Percentiles rank a stretch among this genome's conserved stretches.
These are phyloP conservation scores for Augiades crinisus DNA, from an alignment of 2,888 invertebrate genomes.

Conservation along the genomic window DNA sequence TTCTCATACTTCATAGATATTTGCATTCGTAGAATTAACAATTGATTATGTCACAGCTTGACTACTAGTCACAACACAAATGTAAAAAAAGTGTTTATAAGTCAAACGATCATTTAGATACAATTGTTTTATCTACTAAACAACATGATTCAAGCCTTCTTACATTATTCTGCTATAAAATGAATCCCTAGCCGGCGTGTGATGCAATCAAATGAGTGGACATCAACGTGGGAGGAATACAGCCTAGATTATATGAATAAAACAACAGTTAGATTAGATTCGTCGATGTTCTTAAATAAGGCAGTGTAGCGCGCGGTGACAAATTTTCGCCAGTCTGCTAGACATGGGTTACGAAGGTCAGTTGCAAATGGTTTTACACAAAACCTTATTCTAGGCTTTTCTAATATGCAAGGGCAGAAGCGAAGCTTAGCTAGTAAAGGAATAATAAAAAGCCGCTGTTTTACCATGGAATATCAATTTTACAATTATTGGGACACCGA, in stretches of 20 bases:
- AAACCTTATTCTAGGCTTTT: no score
- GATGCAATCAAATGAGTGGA: conserved; percentile 31
- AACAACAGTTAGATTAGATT: conserved; percentile 36
- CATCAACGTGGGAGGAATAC: conserved; percentile 49
- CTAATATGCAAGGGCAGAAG: no score
- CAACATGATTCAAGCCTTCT: neutral
- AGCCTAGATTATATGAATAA: conserved; percentile 49
- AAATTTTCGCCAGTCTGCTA: conserved; percentile 7
- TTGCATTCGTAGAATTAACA: no score
- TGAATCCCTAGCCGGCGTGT: conserved; percentile 27
- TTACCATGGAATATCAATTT: no score
- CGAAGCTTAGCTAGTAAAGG: no score
- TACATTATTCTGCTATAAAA: neutral
- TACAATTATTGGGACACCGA: no score
- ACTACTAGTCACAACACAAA: no score
- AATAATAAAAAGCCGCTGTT: no score
- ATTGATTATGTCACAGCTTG: no score
- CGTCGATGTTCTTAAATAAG: conserved; percentile 14
- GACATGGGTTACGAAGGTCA: conserved; percentile 20
- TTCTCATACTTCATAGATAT: no score
- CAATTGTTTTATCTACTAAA: neutral
- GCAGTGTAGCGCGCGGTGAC: conserved; percentile 1
- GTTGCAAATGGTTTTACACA: neutral
- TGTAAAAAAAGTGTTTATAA: conserved; percentile 53
- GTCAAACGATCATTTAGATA: conserved; percentile 52